Conservation (phyloP, 2,888 invertebrate genomes). For the Agrotis segetum region DNA sequence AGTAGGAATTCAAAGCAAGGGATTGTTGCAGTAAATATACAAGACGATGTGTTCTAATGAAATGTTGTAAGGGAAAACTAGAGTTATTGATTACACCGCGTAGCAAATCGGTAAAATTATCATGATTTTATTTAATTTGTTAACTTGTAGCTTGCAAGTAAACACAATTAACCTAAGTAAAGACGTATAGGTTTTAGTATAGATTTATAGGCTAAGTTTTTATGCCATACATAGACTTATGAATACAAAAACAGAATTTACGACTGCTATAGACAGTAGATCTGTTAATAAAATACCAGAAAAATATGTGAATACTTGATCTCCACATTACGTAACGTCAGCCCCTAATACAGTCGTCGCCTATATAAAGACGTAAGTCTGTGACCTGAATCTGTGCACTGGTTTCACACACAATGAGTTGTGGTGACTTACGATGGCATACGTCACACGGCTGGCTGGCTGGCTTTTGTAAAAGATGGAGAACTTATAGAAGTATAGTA, state of each 20-base stretch:
- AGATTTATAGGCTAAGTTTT: not conserved
- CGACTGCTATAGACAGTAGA: not conserved
- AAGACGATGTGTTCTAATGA: not conserved
- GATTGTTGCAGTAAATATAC: too few species aligned
- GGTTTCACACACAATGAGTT: constrained; percentile 41
- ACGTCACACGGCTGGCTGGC: constrained; percentile 38
- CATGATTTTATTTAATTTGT: too few species aligned
- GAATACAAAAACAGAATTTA: not conserved
- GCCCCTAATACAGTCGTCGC: constrained; percentile 24
- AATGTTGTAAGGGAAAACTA: not conserved
- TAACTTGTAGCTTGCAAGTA: too few species aligned
- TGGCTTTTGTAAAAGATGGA: constrained; percentile 12
- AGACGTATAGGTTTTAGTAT: not conserved
- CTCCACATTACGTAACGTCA: constrained; percentile 19
- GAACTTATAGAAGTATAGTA: constrained; percentile 2
- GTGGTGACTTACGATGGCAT: constrained; percentile 32
- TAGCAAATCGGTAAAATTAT: not conserved
- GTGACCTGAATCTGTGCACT: constrained; percentile 43
- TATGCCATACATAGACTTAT: not conserved
- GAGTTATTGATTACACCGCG: not conserved
- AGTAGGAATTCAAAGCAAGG: too few species aligned
- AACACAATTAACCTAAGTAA: too few species aligned
- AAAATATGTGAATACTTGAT: constrained; percentile 17
- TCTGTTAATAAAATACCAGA: constrained; percentile 28
- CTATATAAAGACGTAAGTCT: constrained; percentile 36